phyloP scores from a whole-genome alignment of 2,888 invertebrate genomes.

The Nymphalis polychloros region DNA sequence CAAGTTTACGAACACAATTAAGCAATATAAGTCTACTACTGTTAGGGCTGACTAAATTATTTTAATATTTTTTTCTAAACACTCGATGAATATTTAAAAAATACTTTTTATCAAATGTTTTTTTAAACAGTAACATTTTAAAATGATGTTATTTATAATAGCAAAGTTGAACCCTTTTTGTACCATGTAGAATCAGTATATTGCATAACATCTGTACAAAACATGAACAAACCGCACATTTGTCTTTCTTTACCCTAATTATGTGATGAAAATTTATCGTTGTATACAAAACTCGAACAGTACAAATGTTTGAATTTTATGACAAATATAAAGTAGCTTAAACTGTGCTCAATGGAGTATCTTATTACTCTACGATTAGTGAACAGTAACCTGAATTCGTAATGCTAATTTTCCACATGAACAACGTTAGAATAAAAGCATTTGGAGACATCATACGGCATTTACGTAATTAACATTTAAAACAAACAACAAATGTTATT shows the following conservation, averaged over 20 bases:
- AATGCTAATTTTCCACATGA: not conserved
- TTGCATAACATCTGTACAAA: conserved; percentile 32
- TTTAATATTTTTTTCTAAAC: too few relatives aligned
- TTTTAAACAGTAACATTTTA: not conserved
- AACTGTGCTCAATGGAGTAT: conserved; percentile 26
- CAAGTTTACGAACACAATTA: too few relatives aligned
- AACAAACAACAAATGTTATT: not conserved
- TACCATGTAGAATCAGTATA: conserved; percentile 22
- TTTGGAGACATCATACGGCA: too few relatives aligned
- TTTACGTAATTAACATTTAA: too few relatives aligned
- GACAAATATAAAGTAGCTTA: conserved; percentile 25
- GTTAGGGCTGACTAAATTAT: too few relatives aligned
- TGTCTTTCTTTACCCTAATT: conserved; percentile 72
- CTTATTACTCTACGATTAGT: not conserved
- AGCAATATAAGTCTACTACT: too few relatives aligned
- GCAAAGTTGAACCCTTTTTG: conserved; percentile 11
- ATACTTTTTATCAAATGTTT: too few relatives aligned
- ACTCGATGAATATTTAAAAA: too few relatives aligned
- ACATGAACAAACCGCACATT: conserved; percentile 45
- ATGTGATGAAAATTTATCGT: conserved; percentile 71
- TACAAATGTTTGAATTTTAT: conserved; percentile 39
- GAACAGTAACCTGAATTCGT: not conserved
- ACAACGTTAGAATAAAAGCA: too few relatives aligned
- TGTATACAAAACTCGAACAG: conserved; percentile 51
- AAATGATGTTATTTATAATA: not conserved